Evolutionary conservation across 2,888 invertebrate genomes (phyloP).

Genomic region (Germaria angustata): DNA sequence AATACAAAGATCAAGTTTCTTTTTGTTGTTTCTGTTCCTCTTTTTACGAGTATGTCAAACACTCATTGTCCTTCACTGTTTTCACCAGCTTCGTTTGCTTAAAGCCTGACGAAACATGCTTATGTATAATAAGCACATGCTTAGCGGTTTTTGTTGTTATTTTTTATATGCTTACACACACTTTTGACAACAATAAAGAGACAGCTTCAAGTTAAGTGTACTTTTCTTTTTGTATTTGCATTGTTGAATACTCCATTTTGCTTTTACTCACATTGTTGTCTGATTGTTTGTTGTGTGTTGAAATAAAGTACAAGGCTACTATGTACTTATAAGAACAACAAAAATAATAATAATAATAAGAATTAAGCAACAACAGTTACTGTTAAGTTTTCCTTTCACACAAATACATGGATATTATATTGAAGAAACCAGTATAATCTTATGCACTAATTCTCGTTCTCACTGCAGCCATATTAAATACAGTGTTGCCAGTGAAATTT

Average conservation of each 20-base stretch:
- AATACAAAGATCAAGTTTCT: slow-evolving; percentile 15
- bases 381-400: slow-evolving; percentile 41
- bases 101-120: slow-evolving; percentile 40
- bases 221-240: neutral
- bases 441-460: slow-evolving; percentile 18
- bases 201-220: slow-evolving; percentile 1
- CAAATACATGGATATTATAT: neutral
- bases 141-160: neutral
- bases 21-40: neutral
- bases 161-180: neutral
- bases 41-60: slow-evolving; percentile 2
- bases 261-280: neutral
- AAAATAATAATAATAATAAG: neutral
- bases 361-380: slow-evolving; percentile 23
- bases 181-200: slow-evolving; percentile 23
- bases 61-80: slow-evolving; percentile 21
- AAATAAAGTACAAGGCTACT: slow-evolving; percentile 49
- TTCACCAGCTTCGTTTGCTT: neutral
- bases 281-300: neutral
- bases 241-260: slow-evolving; percentile 29
- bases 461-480: too few species aligned
- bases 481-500: too few species aligned
- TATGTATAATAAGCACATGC: slow-evolving; percentile 38
- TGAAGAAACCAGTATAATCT: neutral
- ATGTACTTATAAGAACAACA: neutral